These are phyloP conservation scores for Gallinago solitaria DNA, from an alignment of 2,797 vertebrate species.

Conservation along the genomic window DNA sequence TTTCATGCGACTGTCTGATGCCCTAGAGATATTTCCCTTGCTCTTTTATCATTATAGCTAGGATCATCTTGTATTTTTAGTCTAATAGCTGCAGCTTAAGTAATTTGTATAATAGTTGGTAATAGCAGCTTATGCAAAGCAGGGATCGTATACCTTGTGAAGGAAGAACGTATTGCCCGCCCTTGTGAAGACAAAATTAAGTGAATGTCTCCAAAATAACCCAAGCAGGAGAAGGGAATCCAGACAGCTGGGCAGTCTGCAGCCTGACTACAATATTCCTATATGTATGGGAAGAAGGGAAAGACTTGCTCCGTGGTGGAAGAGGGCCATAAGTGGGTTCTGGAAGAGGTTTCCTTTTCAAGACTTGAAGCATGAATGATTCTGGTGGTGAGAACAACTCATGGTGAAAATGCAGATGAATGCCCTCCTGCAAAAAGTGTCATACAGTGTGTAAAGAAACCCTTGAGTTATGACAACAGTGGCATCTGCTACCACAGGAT, in stretches of 20 bases:
- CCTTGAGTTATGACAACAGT: background rate
- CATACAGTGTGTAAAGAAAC: background rate
- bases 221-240: background rate
- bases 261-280: fast-evolving
- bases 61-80: background rate
- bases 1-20: background rate
- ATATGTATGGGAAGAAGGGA: fast-evolving
- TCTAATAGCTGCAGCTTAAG: slow-evolving; percentile 21
- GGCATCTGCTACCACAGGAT: background rate
- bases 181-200: background rate
- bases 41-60: background rate
- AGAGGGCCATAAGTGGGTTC: background rate
- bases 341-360: background rate
- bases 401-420: background rate
- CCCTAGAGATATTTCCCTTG: background rate
- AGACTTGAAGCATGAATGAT: background rate
- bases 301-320: background rate
- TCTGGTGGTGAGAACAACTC: background rate
- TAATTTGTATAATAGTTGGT: background rate
- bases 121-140: background rate
- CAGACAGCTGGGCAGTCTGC: background rate
- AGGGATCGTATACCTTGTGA: background rate
- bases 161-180: background rate
- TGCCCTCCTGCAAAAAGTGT: background rate
- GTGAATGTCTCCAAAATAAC: background rate